Base-by-base conservation (phyloP, 2,888 invertebrate genomes). In the Tineola bisselliella region DNA sequence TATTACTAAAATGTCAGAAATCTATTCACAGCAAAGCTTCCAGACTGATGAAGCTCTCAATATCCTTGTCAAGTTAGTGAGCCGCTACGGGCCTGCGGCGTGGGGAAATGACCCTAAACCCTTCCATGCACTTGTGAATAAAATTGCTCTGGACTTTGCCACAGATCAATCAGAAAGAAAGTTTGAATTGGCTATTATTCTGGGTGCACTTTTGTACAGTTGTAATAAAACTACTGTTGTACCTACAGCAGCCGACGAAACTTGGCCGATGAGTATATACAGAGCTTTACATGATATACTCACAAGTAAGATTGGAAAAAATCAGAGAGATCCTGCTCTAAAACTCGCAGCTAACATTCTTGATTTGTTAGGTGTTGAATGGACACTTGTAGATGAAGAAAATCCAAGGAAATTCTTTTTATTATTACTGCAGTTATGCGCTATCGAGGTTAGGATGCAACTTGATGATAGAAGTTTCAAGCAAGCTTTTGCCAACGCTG, bases 401-500 rank as follows among this genome's bases (percentile, higher is more conserved):
- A 89, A 90, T 66, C 94, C 94, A 62, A 94, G 94, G 79, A 92
- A 94, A 70, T 93, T 96, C 70, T 91, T 97, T 68, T 84, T 96
- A 17, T 81, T 97, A 11, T 77, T 94, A 19, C 90, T 96, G 62
- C 96, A 97, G 75, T 84, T 98, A 62, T 92, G 94, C 68, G 95
- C 96, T 59, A 94, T 97, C 72, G 97, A 98, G 89, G 93, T 97
- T 0, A 90, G 97, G 70, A 97, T 98, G 96, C 94, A 95, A 67
- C 87, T 97, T 64, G 97, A 97, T 72, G 94, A 95, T 65, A 92
- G 93, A 69, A 92, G 92, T 71, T 88, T 96, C 66, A 93, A 94
- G 74, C 90, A 94, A 70, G 92, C 94, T 0, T 90, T 91, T 75
- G 88, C 89, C 52, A 92, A 94, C 75, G 91, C 91, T 58, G 93